Conservation (phyloP, 2,113 vertebrate species). For the Nicator chloris region DNA sequence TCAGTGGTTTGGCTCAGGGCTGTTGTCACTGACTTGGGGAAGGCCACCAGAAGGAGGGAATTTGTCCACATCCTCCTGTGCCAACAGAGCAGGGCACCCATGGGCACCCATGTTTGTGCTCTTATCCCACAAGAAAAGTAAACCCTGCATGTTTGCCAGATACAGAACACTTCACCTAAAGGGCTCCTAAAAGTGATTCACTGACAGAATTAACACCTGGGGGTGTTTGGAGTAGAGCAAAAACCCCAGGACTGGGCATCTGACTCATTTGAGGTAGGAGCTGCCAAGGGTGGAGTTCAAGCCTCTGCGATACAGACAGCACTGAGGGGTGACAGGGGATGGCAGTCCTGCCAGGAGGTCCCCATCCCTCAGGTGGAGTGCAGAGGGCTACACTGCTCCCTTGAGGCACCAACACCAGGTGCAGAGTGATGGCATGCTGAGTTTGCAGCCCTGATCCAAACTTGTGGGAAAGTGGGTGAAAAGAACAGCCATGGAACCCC, state of each 20-base stretch:
- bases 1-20: not conserved
- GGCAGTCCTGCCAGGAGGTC: not conserved
- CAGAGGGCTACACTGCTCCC: not conserved
- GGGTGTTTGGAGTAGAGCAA: not conserved
- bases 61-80: not conserved
- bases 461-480: accelerated
- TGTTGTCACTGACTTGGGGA: not conserved
- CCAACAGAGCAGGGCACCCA: not conserved
- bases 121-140: not conserved
- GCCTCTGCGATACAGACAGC: accelerated
- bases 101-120: not conserved
- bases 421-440: accelerated
- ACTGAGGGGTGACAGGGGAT: not conserved
- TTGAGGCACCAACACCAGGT: accelerated
- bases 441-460: not conserved
- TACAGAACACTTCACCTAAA: not conserved
- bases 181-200: not conserved
- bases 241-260: not conserved
- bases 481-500: not conserved
- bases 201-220: not conserved
- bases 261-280: not conserved
- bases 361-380: accelerated
- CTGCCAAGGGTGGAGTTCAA: not conserved
- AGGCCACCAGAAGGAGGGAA: not conserved
- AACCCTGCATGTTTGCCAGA: not conserved